A percentile compares a stretch with the other conserved stretches of the same genome.
phyloP scores from a whole-genome alignment of 2,888 invertebrate species.

The Mesodorylaimus sp. region DNA sequence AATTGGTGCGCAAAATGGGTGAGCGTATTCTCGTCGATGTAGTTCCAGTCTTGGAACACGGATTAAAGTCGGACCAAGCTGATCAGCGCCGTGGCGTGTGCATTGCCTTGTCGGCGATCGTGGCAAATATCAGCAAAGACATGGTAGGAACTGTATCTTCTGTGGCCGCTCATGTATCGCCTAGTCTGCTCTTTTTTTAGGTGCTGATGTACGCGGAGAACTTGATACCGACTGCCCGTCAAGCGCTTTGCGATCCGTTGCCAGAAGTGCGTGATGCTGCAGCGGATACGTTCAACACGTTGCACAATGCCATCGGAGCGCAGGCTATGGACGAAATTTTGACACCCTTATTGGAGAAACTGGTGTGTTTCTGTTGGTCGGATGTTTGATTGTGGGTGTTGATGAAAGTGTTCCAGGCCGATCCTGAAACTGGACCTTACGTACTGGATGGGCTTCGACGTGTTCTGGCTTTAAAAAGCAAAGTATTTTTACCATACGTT shows the following conservation, averaged over 20 bases:
- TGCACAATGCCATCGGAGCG: conserved; percentile 79
- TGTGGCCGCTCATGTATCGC: background rate
- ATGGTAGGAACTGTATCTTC: conserved; percentile 43
- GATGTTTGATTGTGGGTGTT: conserved; percentile 3
- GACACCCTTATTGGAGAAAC: conserved; percentile 63
- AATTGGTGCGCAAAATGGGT: conserved; percentile 85
- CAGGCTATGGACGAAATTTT: conserved; percentile 89
- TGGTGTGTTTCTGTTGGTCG: conserved; percentile 35
- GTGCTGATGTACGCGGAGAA: conserved; percentile 62
- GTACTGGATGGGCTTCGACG: conserved; percentile 85
- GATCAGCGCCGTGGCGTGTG: conserved; percentile 97
- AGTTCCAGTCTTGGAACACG: conserved; percentile 84
- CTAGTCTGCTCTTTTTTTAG: conserved; percentile 13
- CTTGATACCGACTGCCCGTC: conserved; percentile 73
- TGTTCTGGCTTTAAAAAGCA: conserved; percentile 88
- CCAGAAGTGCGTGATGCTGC: conserved; percentile 79
- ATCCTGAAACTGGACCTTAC: conserved; percentile 60
- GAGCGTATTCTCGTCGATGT: conserved; percentile 93
- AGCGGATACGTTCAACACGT: conserved; percentile 83
- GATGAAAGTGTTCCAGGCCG: conserved; percentile 38
- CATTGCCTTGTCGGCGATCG: conserved; percentile 85
- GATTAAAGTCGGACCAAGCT: conserved; percentile 67
- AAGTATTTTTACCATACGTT: conserved; percentile 82
- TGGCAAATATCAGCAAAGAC: conserved; percentile 82
- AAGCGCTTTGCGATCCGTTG: conserved; percentile 76